phyloP scores from a whole-genome alignment of 2,797 vertebrate species.

The Ctenosaura bakeri region DNA sequence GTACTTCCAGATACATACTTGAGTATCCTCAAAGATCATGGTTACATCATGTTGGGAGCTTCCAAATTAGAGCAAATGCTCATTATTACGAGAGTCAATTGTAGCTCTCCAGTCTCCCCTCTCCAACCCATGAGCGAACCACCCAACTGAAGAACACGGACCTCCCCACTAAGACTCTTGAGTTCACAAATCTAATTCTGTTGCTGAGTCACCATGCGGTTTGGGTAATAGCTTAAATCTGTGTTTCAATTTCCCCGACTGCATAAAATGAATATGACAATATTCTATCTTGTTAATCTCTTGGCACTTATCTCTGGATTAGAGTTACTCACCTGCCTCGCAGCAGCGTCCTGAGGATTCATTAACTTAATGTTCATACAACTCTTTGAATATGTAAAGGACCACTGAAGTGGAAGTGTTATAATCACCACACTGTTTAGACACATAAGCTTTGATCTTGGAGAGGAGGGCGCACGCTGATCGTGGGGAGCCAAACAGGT shows the following conservation, averaged over 20 bases:
- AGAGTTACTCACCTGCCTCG: slow-evolving; percentile 17
- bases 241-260: slow-evolving; percentile 16
- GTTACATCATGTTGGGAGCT: not conserved
- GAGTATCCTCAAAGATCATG: not conserved
- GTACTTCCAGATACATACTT: not conserved
- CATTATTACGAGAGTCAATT: not conserved
- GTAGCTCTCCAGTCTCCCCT: not conserved
- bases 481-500: not conserved
- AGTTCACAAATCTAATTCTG: slow-evolving; percentile 29
- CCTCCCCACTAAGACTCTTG: not conserved
- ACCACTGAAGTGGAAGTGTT: slow-evolving; percentile 32
- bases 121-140: rapidly evolving
- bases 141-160: not conserved
- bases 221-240: not conserved
- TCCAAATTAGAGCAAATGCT: not conserved
- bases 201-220: not conserved
- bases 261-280: slow-evolving; percentile 6
- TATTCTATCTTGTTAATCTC: slow-evolving; percentile 15
- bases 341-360: slow-evolving; percentile 15
- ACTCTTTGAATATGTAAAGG: slow-evolving; percentile 42
- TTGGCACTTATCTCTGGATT: not conserved
- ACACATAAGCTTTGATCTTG: slow-evolving; percentile 28
- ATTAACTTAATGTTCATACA: slow-evolving; percentile 44
- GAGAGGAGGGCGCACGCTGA: slow-evolving; percentile 26
- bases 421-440: slow-evolving; percentile 33